Evolutionary conservation across 2,888 invertebrate genomes (phyloP), one percentile per base, ranked within the genome.

Genomic region (Meteorus colon): DNA sequence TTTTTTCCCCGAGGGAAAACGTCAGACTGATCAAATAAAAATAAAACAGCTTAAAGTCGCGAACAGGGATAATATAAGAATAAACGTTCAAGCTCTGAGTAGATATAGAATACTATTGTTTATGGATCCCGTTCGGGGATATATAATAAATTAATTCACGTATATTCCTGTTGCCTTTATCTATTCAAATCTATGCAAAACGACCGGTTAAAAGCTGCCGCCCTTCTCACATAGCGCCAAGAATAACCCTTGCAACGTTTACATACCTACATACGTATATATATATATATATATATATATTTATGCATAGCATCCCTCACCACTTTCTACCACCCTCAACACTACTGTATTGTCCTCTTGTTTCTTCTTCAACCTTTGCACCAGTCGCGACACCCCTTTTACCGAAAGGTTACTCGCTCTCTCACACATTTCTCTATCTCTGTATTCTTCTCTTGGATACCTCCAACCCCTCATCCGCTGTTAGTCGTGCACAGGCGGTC

Each of bases 121-220:
- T 41, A 12, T 62, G 19, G 41, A 51, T 19, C 16, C 59, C 59
- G 29, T 84, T 41, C 82, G 83, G 24, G 85, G 86, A 87, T 87
- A 88, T 86, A 87, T 87, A 88, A 88, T 89, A 88, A 89, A 89
- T 89, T 89, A 88, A 89, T 89, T 89, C 87, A 85, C 85, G 86
- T 86, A 85, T 86, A 86, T 85, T 85, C 85, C 82, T 82, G 85
- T 83, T 83, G 82, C 83, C 84, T 85, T 89, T 89, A 88, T 88
- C 89, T 89, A 89, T 89, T 89, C 87, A 89, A 88, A 89, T 89
- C 88, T 89, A 89, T 89, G 89, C 89, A 89, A 89, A 89, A 87
- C 86, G 88, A 86, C 86, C 85, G 88, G 88, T 89, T 87, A 88
- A 89, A 88, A 85, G 86, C 85, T 41, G 68, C 55, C 55, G 31